phyloP scores from a whole-genome alignment of 2,888 invertebrate species.

The Erannis defoliaria region DNA sequence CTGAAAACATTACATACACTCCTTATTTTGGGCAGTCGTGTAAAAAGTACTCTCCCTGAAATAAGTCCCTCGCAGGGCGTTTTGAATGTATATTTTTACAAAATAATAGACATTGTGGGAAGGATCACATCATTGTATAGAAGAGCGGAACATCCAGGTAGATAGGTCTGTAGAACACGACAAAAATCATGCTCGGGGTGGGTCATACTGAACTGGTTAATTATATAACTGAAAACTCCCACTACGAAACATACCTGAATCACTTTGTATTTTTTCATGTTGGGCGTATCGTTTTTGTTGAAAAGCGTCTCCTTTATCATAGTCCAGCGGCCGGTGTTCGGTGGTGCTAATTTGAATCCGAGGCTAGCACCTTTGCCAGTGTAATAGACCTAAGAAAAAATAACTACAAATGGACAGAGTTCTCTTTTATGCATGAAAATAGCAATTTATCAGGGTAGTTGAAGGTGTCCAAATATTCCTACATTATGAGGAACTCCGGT shows the following conservation, averaged over 20 bases:
- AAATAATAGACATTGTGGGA: neutral
- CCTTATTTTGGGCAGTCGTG: too few species aligned
- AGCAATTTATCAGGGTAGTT: too few species aligned
- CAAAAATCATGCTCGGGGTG: neutral
- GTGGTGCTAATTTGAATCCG: constrained; percentile 90
- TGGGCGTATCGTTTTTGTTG: constrained; percentile 69
- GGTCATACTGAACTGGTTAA: constrained; percentile 5
- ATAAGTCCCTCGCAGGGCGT: too few species aligned
- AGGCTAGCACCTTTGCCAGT: constrained; percentile 95
- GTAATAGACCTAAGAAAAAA: constrained; percentile 88
- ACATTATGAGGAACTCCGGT: too few species aligned
- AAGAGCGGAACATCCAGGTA: constrained; percentile 9
- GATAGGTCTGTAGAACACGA: neutral
- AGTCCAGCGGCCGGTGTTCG: constrained; percentile 87
- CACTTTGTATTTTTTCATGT: constrained; percentile 72
- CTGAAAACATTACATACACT: too few species aligned
- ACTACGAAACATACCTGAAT: constrained; percentile 60
- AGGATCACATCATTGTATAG: neutral
- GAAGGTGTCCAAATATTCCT: too few species aligned
- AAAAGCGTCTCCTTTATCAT: constrained; percentile 85
- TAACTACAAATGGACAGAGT: neutral
- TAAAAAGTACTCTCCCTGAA: too few species aligned
- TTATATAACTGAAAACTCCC: neutral
- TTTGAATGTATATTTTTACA: too few species aligned
- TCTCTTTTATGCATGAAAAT: too few species aligned